Conservation (phyloP, 1,140 invertebrate genomes). For the Zophobas atratus region DNA sequence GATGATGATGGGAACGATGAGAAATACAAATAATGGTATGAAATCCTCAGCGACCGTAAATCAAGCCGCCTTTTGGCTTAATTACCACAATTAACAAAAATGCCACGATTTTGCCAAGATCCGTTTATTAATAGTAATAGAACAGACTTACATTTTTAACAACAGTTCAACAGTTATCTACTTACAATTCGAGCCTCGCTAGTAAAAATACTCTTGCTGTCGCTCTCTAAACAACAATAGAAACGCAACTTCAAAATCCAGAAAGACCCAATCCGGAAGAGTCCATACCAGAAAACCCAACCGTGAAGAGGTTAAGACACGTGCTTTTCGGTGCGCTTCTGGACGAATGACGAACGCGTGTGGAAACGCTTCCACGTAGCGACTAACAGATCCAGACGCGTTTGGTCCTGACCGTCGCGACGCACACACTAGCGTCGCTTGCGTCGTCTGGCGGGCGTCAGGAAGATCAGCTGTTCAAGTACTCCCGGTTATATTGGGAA, state of each 20-base stretch:
- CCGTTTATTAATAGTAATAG: not conserved
- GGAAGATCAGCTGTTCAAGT: conserved; percentile 53
- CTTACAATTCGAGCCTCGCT: not conserved
- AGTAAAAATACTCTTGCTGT: not conserved
- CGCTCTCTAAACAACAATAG: not conserved
- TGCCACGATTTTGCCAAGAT: not conserved
- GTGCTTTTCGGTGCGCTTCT: not conserved
- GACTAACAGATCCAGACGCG: not conserved
- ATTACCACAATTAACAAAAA: conserved; percentile 1
- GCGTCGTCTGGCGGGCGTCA: conserved; percentile 51
- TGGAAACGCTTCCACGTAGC: not conserved
- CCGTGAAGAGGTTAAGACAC: conserved; percentile 4
- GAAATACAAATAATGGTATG: too few relatives aligned
- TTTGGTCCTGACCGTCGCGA: conserved; percentile 47
- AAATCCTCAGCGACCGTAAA: not conserved
- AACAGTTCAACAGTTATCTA: not conserved
- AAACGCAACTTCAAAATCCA: not conserved
- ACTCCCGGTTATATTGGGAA: conserved; percentile 54
- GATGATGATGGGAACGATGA: too few relatives aligned
- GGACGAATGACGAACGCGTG: not conserved
- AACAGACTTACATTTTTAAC: too few relatives aligned
- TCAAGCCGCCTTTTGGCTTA: not conserved
- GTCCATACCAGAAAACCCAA: not conserved
- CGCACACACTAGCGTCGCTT: conserved; percentile 47
- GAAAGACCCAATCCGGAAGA: not conserved